Percentiles rank a stretch among this genome's conserved stretches.
Conservation (phyloP, 2,797 vertebrate genomes). For the Trichosurus vulpecula region DNA sequence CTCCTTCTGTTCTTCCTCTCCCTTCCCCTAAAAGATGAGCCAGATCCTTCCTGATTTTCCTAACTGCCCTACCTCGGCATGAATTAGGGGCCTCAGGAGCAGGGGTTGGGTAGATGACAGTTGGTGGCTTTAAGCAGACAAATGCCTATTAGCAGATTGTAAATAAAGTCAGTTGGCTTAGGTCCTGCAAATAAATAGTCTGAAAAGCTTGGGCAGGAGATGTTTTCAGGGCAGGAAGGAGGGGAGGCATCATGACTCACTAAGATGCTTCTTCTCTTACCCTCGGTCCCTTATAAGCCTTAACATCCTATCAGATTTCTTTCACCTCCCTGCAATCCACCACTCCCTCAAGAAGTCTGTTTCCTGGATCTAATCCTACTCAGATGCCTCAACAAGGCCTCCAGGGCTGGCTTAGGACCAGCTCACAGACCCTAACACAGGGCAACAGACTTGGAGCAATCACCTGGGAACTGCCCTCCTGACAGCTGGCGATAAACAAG, state of each 20-base stretch:
- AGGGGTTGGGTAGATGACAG: background rate
- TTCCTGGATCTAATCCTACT: background rate
- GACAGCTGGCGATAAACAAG: background rate
- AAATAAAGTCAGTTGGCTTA: background rate
- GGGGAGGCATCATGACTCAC: background rate
- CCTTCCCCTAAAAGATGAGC: background rate
- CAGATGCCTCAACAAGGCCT: background rate
- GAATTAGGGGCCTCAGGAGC: background rate
- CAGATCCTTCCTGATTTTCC: background rate
- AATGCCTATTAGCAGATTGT: slow-evolving; percentile 45
- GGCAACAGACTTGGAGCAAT: background rate
- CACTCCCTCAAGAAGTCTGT: background rate
- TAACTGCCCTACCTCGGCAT: background rate
- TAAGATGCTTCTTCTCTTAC: background rate
- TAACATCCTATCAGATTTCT: background rate
- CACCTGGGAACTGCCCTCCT: accelerated
- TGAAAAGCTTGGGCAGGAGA: background rate
- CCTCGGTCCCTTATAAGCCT: background rate
- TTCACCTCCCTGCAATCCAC: background rate
- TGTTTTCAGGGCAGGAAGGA: background rate
- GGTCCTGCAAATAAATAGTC: slow-evolving; percentile 33
- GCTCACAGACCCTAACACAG: background rate
- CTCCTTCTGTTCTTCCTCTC: background rate
- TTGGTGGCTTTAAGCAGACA: background rate
- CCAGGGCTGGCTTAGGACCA: background rate